Evolutionary conservation across 1,140 invertebrate genomes (phyloP).

Genomic region (Linepithema humile): DNA sequence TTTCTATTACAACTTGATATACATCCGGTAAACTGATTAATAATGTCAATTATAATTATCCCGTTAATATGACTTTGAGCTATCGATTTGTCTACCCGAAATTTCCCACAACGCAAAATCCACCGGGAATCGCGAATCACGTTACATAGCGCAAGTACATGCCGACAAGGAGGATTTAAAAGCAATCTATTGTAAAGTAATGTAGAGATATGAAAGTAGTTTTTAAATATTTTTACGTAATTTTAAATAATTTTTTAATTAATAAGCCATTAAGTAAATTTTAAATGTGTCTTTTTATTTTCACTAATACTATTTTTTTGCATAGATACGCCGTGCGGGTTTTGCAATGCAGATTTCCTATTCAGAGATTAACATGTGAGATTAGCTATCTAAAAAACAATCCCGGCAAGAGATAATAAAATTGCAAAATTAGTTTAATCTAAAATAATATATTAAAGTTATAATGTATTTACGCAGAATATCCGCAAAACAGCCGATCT

Average conservation of each 20-base stretch:
- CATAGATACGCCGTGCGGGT: too few relatives aligned
- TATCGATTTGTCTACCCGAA: neutral
- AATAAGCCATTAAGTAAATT: neutral
- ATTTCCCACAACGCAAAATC: constrained; percentile 32
- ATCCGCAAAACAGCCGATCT: neutral
- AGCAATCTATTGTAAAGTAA: constrained; percentile 28
- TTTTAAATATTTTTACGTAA: too few relatives aligned
- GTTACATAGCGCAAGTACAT: constrained; percentile 12
- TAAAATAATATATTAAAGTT: neutral
- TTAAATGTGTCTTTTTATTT: neutral
- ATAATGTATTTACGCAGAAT: neutral
- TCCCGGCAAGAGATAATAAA: too few relatives aligned
- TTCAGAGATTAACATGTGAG: neutral
- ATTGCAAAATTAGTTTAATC: neutral
- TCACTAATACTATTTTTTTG: neutral
- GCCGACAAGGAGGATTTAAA: constrained; percentile 22
- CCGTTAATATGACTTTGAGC: constrained; percentile 2
- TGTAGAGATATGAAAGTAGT: too few relatives aligned
- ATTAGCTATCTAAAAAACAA: neutral
- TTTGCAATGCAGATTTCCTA: too few relatives aligned
- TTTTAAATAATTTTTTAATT: too few relatives aligned
- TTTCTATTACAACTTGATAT: too few relatives aligned
- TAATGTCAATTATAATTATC: neutral
- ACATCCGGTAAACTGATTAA: neutral
- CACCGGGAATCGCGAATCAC: neutral